Base-by-base conservation (phyloP, 2,888 invertebrate genomes). In the Caenorhabditis becei region DNA sequence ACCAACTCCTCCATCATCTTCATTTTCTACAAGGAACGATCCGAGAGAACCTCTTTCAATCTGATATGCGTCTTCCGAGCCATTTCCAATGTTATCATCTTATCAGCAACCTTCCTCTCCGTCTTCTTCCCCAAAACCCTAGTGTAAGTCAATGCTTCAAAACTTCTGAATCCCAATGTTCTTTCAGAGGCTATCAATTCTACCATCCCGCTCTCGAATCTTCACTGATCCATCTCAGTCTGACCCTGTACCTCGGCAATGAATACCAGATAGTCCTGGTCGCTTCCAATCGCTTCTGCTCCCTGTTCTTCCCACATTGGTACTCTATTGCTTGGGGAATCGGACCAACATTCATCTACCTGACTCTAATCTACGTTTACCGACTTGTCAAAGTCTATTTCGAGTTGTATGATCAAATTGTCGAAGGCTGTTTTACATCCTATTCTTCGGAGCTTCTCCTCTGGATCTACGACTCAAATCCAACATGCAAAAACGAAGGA, bases 1-100 rank as follows among this genome's bases (percentile, higher is more conserved):
- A 49, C 49, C 4, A 74, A 74, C 23, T 32, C 23, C 5, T 59
- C 65, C 1, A 65, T 65, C 20, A 32, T 58, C 8, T 51, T 16
- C 11, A 41, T 74, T 24, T 74, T 74, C 24, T 23, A 35, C 16
- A 54, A 72, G n/a, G 63, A 74, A 20, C 58, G 35, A 10, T 51
- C 65, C 8, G 51, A 58, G 11, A 44, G 51, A 47, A 72, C 63
- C n/a, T 20, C 58, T 14, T 74, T 74, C 58, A 74, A 74, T 51
- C 32, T 66, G 37, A 74, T 74, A 49, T 65, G 74, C 35, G 35
- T 74, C 24, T 65, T 65, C 32, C 56, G 74, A 32, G 65, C 74
- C 7, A 14, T 37, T 3, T 65, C 65, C 0, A 74, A 74, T 51
- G 23, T 65, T 8, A 14, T 28, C 20, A 65, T 74, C 5, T 20